Evolutionary conservation across 2,888 invertebrate genomes (phyloP).

Genomic region (Heliconius ethilla): DNA sequence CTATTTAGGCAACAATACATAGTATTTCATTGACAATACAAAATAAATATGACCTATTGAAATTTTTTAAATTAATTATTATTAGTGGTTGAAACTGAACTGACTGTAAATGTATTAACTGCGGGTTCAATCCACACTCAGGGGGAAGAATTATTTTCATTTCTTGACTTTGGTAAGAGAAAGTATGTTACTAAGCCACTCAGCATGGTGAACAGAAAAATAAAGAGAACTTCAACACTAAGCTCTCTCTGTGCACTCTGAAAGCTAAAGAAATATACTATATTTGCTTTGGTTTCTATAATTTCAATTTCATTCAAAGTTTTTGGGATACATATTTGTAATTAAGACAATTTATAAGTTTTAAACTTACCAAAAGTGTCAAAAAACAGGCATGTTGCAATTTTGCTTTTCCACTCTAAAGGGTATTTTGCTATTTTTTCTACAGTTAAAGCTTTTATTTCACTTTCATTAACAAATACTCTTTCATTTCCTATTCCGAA

Average conservation of each 20-base stretch:
- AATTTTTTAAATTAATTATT: too few species aligned
- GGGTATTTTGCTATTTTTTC: conserved; percentile 73
- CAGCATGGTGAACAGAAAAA: background rate
- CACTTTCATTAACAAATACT: conserved; percentile 74
- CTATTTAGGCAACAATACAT: background rate
- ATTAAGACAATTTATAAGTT: background rate
- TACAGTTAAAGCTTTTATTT: conserved; percentile 76
- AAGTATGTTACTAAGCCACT: too few species aligned
- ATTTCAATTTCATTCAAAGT: background rate
- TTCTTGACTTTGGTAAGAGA: background rate
- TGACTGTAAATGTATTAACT: too few species aligned
- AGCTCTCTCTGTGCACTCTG: too few species aligned
- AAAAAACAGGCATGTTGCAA: conserved; percentile 82
- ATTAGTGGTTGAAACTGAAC: too few species aligned
- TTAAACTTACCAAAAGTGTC: conserved; percentile 78
- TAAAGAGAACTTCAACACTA: background rate
- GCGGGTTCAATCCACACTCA: background rate
- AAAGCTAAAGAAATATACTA: too few species aligned
- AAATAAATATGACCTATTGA: background rate
- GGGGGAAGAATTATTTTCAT: background rate
- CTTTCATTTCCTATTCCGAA: conserved; percentile 70
- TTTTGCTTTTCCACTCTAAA: conserved; percentile 79
- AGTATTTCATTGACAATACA: background rate
- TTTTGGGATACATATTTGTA: background rate
- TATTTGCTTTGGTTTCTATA: too few species aligned